Conservation (phyloP, 2,113 vertebrate genomes). For the Apistogramma diplotaenia region DNA sequence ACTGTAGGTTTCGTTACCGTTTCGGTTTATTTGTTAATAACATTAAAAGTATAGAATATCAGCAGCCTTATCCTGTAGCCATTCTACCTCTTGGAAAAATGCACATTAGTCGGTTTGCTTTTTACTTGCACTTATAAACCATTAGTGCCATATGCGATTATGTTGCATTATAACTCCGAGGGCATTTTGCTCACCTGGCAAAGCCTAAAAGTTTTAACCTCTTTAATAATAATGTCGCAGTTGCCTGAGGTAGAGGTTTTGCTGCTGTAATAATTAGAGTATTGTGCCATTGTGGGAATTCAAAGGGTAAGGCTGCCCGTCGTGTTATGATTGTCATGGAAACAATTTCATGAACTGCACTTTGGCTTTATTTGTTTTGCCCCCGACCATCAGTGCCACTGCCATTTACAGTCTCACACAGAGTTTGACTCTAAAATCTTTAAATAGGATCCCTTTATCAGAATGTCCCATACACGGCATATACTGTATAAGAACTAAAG, state of each 20-base stretch:
- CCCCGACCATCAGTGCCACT: slow-evolving; percentile 42
- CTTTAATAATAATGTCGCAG: not conserved
- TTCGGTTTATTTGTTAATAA: not conserved
- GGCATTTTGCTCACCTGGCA: not conserved
- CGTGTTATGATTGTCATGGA: slow-evolving; percentile 32
- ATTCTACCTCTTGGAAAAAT: not conserved
- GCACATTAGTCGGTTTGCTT: not conserved
- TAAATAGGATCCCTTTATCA: slow-evolving; percentile 43
- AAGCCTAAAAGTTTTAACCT: not conserved
- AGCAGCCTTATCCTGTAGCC: not conserved
- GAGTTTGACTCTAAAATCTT: slow-evolving; percentile 37
- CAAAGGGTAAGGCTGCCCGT: slow-evolving; percentile 35
- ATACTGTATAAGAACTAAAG: not conserved
- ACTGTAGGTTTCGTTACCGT: not conserved
- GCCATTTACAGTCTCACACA: slow-evolving; percentile 15
- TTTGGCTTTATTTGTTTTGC: slow-evolving; percentile 44
- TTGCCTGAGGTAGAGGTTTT: slow-evolving; percentile 9
- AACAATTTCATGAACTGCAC: slow-evolving; percentile 40
- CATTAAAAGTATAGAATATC: not conserved
- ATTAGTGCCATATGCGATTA: not conserved
- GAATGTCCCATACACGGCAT: not conserved
- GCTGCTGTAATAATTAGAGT: slow-evolving; percentile 26
- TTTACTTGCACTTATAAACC: not conserved
- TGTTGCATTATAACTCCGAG: not conserved
- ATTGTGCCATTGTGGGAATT: slow-evolving; percentile 22